These are phyloP conservation scores for Coluber constrictor DNA, from an alignment of 2,797 vertebrate genomes.

Conservation along the genomic window DNA sequence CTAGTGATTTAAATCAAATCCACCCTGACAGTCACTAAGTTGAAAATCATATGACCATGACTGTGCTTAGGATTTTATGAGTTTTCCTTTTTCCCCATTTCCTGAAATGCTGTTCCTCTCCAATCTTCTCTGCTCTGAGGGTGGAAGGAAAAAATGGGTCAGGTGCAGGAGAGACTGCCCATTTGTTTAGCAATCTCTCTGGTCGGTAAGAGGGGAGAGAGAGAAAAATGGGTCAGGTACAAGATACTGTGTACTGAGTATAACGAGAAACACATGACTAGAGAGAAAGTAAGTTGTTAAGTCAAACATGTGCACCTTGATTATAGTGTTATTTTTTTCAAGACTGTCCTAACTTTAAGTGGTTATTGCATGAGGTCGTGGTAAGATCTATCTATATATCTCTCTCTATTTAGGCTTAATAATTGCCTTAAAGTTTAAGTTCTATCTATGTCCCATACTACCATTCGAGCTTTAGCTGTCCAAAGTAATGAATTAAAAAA, in stretches of 20 bases:
- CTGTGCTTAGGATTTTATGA: neutral
- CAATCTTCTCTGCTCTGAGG: neutral
- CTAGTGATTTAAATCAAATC: too few relatives aligned
- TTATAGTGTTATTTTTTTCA: neutral
- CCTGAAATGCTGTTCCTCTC: neutral
- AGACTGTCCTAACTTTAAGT: neutral
- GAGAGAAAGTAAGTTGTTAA: neutral
- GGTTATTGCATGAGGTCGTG: neutral
- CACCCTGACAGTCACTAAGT: neutral
- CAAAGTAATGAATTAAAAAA: neutral
- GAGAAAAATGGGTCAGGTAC: neutral
- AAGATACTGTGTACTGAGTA: neutral
- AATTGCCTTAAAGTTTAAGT: neutral
- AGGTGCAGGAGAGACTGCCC: neutral
- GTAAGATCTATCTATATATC: neutral
- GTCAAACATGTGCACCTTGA: neutral
- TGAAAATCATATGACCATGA: neutral
- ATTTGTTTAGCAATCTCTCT: neutral
- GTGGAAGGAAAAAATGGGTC: neutral
- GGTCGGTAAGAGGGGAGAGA: neutral
- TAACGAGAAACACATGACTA: neutral
- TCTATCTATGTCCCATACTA: neutral
- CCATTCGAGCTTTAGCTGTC: neutral
- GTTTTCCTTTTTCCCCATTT: neutral
- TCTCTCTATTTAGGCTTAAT: neutral